Evolutionary conservation across 2,113 vertebrate species (phyloP).

Genomic region (Nansenia antarctica): DNA sequence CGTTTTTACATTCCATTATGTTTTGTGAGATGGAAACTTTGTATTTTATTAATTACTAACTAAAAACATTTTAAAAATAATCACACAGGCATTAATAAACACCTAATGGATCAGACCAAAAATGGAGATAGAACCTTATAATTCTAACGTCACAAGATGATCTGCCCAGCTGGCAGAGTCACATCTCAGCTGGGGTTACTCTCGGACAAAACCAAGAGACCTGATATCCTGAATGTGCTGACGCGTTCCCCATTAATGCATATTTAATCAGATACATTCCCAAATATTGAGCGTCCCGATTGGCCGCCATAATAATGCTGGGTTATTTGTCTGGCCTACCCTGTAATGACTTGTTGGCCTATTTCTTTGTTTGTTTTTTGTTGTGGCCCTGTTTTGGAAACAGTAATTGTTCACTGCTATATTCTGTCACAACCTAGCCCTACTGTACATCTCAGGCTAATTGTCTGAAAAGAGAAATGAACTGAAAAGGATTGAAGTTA

Average conservation of each 20-base stretch:
- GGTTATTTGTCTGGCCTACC: conserved; percentile 9
- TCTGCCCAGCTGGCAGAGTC: too few species aligned
- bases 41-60: too few species aligned
- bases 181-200: neutral
- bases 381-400: too few species aligned
- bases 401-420: neutral
- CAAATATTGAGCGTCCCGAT: neutral
- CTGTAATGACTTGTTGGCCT: neutral
- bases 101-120: too few species aligned
- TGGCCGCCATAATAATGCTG: neutral
- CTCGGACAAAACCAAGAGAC: neutral
- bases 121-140: too few species aligned
- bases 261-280: neutral
- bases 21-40: too few species aligned
- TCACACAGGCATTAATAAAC: too few species aligned
- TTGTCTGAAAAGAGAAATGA: conserved; percentile 6
- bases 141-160: too few species aligned
- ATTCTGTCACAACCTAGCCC: neutral
- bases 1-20: too few species aligned
- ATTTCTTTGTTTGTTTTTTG: too few species aligned
- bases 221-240: neutral
- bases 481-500: neutral
- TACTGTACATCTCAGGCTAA: neutral
- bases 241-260: neutral
- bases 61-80: too few species aligned